These are phyloP conservation scores for Himalopsyche phryganea DNA, from an alignment of 1,140 invertebrate genomes.

Conservation along the genomic window DNA sequence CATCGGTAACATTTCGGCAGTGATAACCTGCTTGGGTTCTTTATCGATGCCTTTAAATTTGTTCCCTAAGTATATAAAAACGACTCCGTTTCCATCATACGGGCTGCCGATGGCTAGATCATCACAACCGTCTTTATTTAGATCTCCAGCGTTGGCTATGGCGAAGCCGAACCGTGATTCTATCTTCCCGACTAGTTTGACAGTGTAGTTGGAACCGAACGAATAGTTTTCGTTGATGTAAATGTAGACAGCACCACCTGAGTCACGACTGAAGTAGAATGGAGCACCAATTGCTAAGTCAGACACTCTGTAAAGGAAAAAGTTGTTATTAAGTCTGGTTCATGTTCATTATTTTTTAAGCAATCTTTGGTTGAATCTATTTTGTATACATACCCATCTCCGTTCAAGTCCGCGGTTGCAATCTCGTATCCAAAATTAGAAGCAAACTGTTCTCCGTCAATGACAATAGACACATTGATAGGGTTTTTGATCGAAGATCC, in stretches of 20 bases:
- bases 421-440: constrained; percentile 89
- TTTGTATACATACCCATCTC: constrained; percentile 74
- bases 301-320: constrained; percentile 58
- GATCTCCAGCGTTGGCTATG: constrained; percentile 79
- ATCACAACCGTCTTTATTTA: constrained; percentile 87
- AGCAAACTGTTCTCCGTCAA: constrained; percentile 81
- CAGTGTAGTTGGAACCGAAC: constrained; percentile 53
- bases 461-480: constrained; percentile 61
- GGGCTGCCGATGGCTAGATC: constrained; percentile 91
- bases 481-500: constrained; percentile 38
- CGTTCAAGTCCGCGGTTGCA: constrained; percentile 78
- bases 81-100: constrained; percentile 78
- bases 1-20: constrained; percentile 43
- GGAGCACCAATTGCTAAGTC: constrained; percentile 90
- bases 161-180: constrained; percentile 86
- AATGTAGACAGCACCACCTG: constrained; percentile 87
- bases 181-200: constrained; percentile 65
- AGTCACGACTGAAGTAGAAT: constrained; percentile 77
- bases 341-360: too few relatives aligned
- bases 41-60: constrained; percentile 64
- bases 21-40: constrained; percentile 68
- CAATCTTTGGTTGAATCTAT: too few relatives aligned
- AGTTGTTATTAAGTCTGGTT: constrained; percentile 5
- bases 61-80: constrained; percentile 86
- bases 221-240: constrained; percentile 63